Percentiles rank a stretch among this genome's conserved stretches.
Evolutionary conservation across 2,888 invertebrate species (phyloP).

Genomic region (Leucophenga maculata): DNA sequence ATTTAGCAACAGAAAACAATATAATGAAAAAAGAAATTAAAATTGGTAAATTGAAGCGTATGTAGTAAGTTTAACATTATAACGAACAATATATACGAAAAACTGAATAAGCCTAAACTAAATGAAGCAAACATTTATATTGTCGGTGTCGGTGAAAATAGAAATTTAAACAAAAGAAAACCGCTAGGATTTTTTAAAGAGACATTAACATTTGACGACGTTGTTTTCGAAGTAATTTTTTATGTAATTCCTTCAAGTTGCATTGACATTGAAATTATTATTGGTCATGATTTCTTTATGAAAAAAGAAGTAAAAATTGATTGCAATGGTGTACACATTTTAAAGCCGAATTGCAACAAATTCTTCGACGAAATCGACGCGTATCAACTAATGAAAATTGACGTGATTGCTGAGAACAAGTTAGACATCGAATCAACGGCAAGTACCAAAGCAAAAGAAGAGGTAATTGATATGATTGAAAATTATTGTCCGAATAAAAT

Average conservation of each 20-base stretch:
- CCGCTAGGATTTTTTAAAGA: not conserved
- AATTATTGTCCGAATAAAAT: not conserved
- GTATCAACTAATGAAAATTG: too few relatives aligned
- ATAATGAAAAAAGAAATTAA: not conserved
- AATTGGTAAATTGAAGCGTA: not conserved
- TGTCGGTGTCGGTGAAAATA: not conserved
- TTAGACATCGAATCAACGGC: conserved; percentile 4
- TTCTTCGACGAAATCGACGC: too few relatives aligned
- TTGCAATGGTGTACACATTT: too few relatives aligned
- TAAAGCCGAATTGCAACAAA: too few relatives aligned
- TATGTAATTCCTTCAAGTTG: too few relatives aligned
- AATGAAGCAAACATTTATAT: not conserved
- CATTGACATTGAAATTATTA: too few relatives aligned
- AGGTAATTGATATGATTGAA: too few relatives aligned
- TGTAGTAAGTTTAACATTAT: not conserved
- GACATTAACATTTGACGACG: not conserved
- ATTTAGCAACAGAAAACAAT: not conserved
- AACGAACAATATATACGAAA: not conserved
- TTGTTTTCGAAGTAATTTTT: too few relatives aligned
- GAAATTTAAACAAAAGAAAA: not conserved
- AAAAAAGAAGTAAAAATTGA: too few relatives aligned
- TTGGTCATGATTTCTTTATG: too few relatives aligned
- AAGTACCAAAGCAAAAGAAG: too few relatives aligned
- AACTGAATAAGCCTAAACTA: not conserved
- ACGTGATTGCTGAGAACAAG: conserved; percentile 16